A percentile compares a stretch with the other conserved stretches of the same genome.
These are phyloP conservation scores for Drosophila saltans DNA, from an alignment of 1,140 invertebrate genomes.

Conservation along the genomic window DNA sequence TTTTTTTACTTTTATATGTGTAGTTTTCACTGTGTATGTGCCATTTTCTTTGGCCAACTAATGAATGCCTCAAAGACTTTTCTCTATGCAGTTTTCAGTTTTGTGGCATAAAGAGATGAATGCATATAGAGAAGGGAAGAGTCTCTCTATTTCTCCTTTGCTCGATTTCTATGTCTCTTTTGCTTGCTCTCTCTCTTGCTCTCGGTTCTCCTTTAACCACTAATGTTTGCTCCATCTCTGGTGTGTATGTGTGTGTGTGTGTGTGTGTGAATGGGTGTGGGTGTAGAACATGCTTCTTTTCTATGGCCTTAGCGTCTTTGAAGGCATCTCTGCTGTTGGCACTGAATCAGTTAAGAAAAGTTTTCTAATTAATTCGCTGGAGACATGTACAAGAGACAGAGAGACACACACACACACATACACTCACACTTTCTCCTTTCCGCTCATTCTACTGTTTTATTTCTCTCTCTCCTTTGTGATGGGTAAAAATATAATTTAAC, in stretches of 20 bases:
- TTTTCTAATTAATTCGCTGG: constrained; percentile 79
- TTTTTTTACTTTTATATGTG: constrained; percentile 18
- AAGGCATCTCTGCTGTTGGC: constrained; percentile 59
- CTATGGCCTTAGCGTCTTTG: constrained; percentile 40
- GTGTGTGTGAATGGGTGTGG: constrained; percentile 28
- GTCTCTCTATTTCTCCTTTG: constrained; percentile 38
- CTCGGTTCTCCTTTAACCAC: constrained; percentile 37
- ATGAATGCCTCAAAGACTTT: constrained; percentile 58
- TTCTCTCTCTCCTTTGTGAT: constrained; percentile 15
- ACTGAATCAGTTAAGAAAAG: constrained; percentile 79
- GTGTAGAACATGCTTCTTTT: constrained; percentile 33
- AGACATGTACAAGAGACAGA: constrained; percentile 44
- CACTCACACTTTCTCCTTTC: neutral
- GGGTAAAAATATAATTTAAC: constrained; percentile 70
- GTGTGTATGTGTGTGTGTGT: constrained; percentile 21
- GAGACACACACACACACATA: constrained; percentile 1
- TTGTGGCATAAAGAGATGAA: constrained; percentile 33
- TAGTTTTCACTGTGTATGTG: constrained; percentile 22
- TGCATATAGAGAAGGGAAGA: constrained; percentile 25
- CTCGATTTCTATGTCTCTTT: constrained; percentile 26
- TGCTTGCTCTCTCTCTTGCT: constrained; percentile 6
- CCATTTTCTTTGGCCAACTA: constrained; percentile 57
- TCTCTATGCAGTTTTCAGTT: constrained; percentile 53
- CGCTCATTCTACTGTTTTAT: neutral
- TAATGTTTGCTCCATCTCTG: constrained; percentile 47